A percentile compares a stretch with the other conserved stretches of the same genome.
These are phyloP conservation scores for Volucella zonaria DNA, from an alignment of 2,888 invertebrate species.

Conservation along the genomic window DNA sequence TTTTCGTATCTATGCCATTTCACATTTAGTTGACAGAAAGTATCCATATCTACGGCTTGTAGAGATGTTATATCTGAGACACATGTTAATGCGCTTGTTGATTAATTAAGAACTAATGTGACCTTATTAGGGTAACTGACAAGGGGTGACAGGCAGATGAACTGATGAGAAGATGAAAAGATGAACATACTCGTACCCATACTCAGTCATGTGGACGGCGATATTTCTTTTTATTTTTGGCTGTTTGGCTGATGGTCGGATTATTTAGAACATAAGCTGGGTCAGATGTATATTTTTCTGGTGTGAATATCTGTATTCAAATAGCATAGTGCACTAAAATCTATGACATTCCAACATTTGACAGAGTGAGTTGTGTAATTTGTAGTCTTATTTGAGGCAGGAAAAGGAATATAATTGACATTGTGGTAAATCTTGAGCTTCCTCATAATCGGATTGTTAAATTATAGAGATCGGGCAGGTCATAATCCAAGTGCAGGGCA, in stretches of 20 bases:
- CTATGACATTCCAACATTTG: constrained; percentile 35
- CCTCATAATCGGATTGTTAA: constrained; percentile 10
- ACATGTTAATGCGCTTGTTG: constrained; percentile 62
- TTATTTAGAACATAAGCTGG: constrained; percentile 14
- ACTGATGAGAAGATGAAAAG: constrained; percentile 50
- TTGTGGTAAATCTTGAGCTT: not conserved
- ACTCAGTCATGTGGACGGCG: constrained; percentile 3
- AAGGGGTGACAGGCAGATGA: constrained; percentile 48
- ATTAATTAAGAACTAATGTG: constrained; percentile 71
- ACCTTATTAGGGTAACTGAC: constrained; percentile 54
- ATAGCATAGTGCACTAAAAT: constrained; percentile 3
- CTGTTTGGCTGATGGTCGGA: constrained; percentile 9
- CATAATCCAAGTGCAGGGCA: not conserved
- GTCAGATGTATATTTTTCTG: not conserved
- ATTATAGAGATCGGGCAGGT: not conserved
- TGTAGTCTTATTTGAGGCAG: constrained; percentile 22
- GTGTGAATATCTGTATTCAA: not conserved
- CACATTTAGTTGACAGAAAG: constrained; percentile 15
- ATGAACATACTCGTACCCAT: constrained; percentile 5
- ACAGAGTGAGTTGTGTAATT: constrained; percentile 38
- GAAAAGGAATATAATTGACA: constrained; percentile 5
- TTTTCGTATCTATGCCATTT: constrained; percentile 23
- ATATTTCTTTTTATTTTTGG: constrained; percentile 12
- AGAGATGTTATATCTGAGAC: constrained; percentile 25
- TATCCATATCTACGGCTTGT: not conserved